phyloP scores from a whole-genome alignment of 1,140 invertebrate species.

The Drosophila miranda region DNA sequence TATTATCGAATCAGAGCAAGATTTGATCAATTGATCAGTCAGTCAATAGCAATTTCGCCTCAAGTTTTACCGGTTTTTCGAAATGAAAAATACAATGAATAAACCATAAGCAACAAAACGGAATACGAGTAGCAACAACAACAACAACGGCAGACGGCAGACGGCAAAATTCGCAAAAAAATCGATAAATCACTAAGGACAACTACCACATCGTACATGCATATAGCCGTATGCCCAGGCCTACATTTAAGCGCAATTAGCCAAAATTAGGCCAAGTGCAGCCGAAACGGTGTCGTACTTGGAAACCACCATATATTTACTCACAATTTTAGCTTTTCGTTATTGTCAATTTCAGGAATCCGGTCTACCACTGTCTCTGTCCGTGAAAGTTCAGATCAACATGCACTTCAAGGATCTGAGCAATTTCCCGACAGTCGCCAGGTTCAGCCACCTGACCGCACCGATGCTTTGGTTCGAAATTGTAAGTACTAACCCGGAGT shows the following conservation, averaged over 20 bases:
- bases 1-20: not conserved
- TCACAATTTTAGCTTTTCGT: slow-evolving; percentile 12
- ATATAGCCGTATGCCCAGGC: slow-evolving; percentile 11
- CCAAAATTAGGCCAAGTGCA: slow-evolving; percentile 54
- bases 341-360: slow-evolving; percentile 83
- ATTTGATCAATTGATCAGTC: slow-evolving; percentile 25
- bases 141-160: slow-evolving; percentile 3
- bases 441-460: slow-evolving; percentile 87
- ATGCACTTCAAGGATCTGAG: slow-evolving; percentile 88
- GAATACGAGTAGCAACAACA: not conserved
- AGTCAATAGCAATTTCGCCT: slow-evolving; percentile 40
- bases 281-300: slow-evolving; percentile 48
- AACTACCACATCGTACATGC: slow-evolving; percentile 7
- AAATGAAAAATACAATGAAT: slow-evolving; percentile 8
- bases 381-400: slow-evolving; percentile 92
- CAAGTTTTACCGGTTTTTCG: slow-evolving; percentile 42
- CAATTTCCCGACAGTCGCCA: slow-evolving; percentile 84
- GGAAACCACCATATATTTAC: slow-evolving; percentile 32
- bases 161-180: slow-evolving; percentile 18
- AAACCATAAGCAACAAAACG: too few species aligned
- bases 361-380: slow-evolving; percentile 89
- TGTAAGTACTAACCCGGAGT: slow-evolving; percentile 84
- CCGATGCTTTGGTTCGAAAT: slow-evolving; percentile 93
- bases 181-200: slow-evolving; percentile 32
- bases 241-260: slow-evolving; percentile 48